Conservation (phyloP, 2,113 vertebrate species). For the Forbesichthys agassizii region DNA sequence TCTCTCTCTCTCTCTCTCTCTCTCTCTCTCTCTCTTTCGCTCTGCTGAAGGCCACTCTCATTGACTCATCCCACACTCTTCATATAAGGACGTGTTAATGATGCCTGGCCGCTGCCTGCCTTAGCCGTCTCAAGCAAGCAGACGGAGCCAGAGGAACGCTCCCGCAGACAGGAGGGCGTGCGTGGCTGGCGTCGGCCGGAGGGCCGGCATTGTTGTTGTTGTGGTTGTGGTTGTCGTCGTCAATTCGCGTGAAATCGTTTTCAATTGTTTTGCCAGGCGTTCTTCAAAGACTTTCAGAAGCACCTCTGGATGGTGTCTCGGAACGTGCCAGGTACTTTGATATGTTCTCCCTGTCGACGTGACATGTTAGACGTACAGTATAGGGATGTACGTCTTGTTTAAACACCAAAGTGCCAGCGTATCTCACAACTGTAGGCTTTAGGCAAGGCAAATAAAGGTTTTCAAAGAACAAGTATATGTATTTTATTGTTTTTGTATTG, state of each 20-base stretch:
- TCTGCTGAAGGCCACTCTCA: constrained; percentile 42
- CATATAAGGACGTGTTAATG: constrained; percentile 47
- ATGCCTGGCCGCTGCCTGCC: constrained; percentile 45
- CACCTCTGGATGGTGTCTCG: constrained; percentile 58
- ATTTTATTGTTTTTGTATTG: not conserved
- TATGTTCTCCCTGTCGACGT: constrained; percentile 18
- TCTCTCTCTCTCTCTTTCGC: not conserved
- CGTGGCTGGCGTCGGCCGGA: constrained; percentile 11
- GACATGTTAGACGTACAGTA: not conserved
- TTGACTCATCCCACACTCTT: constrained; percentile 41
- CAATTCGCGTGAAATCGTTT: not conserved
- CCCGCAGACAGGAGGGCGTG: constrained; percentile 33
- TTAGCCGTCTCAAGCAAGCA: constrained; percentile 9
- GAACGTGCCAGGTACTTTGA: constrained; percentile 71
- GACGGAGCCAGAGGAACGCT: constrained; percentile 9
- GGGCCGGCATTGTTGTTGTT: constrained; percentile 39
- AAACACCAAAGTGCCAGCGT: not conserved
- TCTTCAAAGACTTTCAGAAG: constrained; percentile 16
- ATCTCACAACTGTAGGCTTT: not conserved
- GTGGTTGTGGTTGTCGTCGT: constrained; percentile 13
- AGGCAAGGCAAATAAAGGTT: not conserved
- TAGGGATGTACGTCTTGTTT: constrained; percentile 8
- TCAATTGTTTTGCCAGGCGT: not conserved
- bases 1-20: constrained; percentile 1
- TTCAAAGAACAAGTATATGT: not conserved